Base-by-base conservation (phyloP, 2,797 vertebrate species). In the Acanthurus tractus region DNA sequence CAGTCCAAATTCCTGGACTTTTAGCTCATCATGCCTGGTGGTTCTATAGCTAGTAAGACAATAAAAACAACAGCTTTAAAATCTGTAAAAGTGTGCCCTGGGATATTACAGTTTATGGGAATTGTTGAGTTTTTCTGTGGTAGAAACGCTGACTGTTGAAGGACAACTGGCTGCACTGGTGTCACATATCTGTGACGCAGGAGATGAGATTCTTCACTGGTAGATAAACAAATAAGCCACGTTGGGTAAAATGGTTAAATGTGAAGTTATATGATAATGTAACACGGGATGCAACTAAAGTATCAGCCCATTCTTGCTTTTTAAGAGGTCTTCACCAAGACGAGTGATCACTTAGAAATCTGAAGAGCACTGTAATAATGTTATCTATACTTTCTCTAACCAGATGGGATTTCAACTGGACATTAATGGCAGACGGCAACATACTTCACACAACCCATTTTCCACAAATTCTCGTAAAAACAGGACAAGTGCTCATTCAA, bases 381-480 rank as follows among this genome's bases (percentile, higher is more conserved):
- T 83, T 63, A 81, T 78, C 58, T 45, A 20, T 53, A n/a, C 18
- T 12, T 70, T 65, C 42, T 40, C 52, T 10, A 44, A 68, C 57
- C 73, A 61, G 58, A 72, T 42, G 67, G 29, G 29, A 76, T 66
- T 73, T 73, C 34, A 78, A 55, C 1, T 68, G 52, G 70, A 70
- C 58, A 11, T 75, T 82, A 69, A 56, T 20, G 63, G 74, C 1
- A 20, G 63, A 79, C 50, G 20, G 64, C 50, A 45, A 84, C 76
- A 75, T 18, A 65, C 20, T 18, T 38, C 4, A 18, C 29, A 54
- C 59, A 69, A 1, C 38, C 9, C 1, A 14, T 70, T 72, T 53
- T 70, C 73, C 57, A 40, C 48, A 18, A 63, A 67, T 44, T 57
- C 38, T 68, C 34, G 0, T 69, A 52, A 75, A 81, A 29, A 70